Base-by-base conservation (phyloP, 2,113 vertebrate genomes). In the Brachyistius frenatus region DNA sequence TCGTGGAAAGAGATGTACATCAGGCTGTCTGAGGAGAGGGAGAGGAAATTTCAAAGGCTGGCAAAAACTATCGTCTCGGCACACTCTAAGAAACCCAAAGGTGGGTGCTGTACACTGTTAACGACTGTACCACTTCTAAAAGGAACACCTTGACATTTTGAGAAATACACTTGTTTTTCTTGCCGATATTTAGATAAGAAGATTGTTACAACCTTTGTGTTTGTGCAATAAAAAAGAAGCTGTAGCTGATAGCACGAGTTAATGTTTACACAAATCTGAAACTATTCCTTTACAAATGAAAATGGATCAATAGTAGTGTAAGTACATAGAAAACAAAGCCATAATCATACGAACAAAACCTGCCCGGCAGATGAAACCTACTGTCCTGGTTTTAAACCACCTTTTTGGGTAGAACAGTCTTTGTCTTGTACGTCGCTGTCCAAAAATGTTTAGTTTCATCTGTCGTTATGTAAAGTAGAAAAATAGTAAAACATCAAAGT, bases 1-100 rank as follows among this genome's bases (percentile, higher is more conserved):
- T 96, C 96, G n/a, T 96, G 96, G 96, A 95, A 95, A 68, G 96
- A 97, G 90, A 95, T 96, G 96, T 95, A 96, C 83, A 75, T 95
- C 69, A 92, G 96, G 23, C 76, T 96, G 6, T 95, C 92, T 14
- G 93, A 94, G 78, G 95, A 96, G 80, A 93, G 95, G 77, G 96
- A 98, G 72, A 92, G 90, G 78, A 97, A 96, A 88, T 86, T 97
- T 35, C 91, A 95, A 78, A 87, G 57, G 7, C 92, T 98, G 73
- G 96, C 95, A 2, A 95, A 96, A 91, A 96, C 81, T 78, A 97
- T 97, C 2, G 84, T 95, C 66, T 95, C 94, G 2, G 93, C 95
- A 76, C 94, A 97, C 66, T 96, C 95, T 65, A 91, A 89, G 57
- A 97, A 95, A 80, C 95, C 95, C 2, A 96, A 95, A 96, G 95